Evolutionary conservation across 2,113 vertebrate genomes (phyloP), one percentile per base, ranked within the genome.

Genomic region (Rhombomys opimus): DNA sequence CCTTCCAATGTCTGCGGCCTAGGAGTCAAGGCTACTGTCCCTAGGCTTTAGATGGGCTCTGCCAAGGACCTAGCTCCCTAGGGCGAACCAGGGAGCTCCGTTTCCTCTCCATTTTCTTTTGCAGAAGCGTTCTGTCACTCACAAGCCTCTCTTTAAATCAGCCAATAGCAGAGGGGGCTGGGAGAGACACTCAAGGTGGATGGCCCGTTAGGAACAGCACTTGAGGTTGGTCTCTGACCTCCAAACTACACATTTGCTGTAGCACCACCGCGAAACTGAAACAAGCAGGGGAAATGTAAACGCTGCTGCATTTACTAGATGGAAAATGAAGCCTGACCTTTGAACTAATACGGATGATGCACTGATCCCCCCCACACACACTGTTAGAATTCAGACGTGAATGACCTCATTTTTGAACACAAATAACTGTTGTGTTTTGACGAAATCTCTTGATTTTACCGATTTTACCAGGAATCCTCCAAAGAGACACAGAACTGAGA

Each of bases 381-480:
- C n/a, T 90, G 92, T 92, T 94, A 38, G 52, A 94, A 81, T 88
- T 50, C 94, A 96, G 86, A 76, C 57, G 7, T 88, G 35, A 10
- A 20, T 12, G 76, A 93, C 22, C 18, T 81, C 75, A 89, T 89
- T 61, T 87, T 90, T 89, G 93, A 25, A 14, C 77, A 95, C 41
- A 88, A 80, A 86, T 72, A 63, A 92, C 67, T 61, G 25, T 12
- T 87, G 14, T 25, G 38, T 90, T 50, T 96, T 22, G 27, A 65
- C 50, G 20, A 93, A 78, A 72, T 65, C 59, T 93, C 35, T 87
- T 80, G 92, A 75, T 38, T 88, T 95, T 46, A 46, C 46, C 46
- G 46, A 46, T 46, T 46, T 57, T 13, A 68, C 22, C 46, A 90
- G n/a, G 41, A 63, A 11, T 46, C 59, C 67, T 96, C 52, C 67